Evolutionary conservation across 2,888 invertebrate species (phyloP), one percentile per base, ranked within the genome.

Genomic region (Eumerus sabulonum): DNA sequence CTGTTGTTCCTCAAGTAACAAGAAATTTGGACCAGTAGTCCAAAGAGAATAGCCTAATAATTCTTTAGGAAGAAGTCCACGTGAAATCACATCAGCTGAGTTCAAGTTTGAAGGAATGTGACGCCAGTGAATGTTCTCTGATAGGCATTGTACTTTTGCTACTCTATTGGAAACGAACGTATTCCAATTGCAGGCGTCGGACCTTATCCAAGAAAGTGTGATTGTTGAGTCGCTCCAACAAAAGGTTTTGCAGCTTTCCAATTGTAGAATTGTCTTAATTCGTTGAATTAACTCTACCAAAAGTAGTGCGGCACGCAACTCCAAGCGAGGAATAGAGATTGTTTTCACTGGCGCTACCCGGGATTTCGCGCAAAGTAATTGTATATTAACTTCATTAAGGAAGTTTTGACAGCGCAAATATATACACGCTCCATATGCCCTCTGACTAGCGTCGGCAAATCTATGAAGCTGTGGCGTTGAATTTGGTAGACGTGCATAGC

Each of bases 181-280:
- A 16, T 45, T 45, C 4, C 16, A 45, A 13, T 13, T 45, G 9
- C 16, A 45, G 11, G 36, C 36, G 5, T 5, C 7, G 36, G 36
- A 36, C 5, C 36, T 36, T 36, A 36, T 5, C 36, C 36, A 36
- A 36, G 11, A 36, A 36, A 70, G 57, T 53, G 11, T 11, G 36
- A 36, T 36, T 1, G 53, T 68, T 9, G 63, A 44, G 45, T 70
- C 76, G n/a, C 70, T 62, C 71, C 60, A 76, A 45, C 38, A 66
- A 70, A 16, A 59, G 27, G 7, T 36, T 36, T 51, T 63, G 50
- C n/a, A n/a, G n/a, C n/a, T n/a, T n/a, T n/a, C n/a, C n/a, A n/a
- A n/a, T n/a, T n/a, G n/a, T n/a, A n/a, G n/a, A n/a, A n/a, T n/a
- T n/a, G n/a, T 60, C 4, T 17, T 40, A 35, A 42, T 45, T 59